Evolutionary conservation across 2,888 invertebrate genomes (phyloP).

Genomic region (Leptura quadrifasciata): DNA sequence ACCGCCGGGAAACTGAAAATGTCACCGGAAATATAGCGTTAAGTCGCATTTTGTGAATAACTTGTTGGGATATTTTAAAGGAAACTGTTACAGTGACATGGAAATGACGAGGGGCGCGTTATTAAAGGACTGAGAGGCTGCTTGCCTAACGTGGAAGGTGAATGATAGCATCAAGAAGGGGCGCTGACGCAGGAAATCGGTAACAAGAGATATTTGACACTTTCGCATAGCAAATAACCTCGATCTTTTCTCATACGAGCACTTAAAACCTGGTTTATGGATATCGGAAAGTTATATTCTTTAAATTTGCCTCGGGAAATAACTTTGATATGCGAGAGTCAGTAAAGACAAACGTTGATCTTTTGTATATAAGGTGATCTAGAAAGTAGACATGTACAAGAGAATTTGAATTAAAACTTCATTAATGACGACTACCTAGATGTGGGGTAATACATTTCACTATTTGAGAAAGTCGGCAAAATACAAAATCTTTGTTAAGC

Average conservation of each 20-base stretch:
- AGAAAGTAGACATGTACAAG: too few species aligned
- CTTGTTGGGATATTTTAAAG: constrained; percentile 24
- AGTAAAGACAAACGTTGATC: neutral
- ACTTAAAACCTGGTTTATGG: constrained; percentile 4
- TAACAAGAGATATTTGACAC: constrained; percentile 27
- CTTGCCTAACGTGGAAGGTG: constrained; percentile 16
- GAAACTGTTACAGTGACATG: constrained; percentile 18
- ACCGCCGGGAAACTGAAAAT: constrained; percentile 14
- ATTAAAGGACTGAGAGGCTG: constrained; percentile 28
- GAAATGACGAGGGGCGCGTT: constrained; percentile 28
- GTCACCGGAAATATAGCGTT: constrained; percentile 21
- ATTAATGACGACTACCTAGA: too few species aligned
- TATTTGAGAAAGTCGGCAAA: too few species aligned
- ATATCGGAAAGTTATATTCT: neutral
- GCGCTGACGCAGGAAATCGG: constrained; percentile 23
- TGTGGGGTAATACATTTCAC: too few species aligned
- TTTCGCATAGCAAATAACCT: constrained; percentile 15
- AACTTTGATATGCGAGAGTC: neutral
- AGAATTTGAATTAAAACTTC: too few species aligned
- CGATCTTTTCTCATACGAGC: neutral
- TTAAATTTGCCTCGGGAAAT: neutral
- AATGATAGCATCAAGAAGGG: constrained; percentile 9
- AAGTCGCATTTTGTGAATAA: constrained; percentile 23
- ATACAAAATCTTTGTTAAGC: too few species aligned
- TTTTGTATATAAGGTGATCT: too few species aligned